These are phyloP conservation scores for Turnix velox DNA, from an alignment of 2,113 vertebrate genomes.

Conservation along the genomic window DNA sequence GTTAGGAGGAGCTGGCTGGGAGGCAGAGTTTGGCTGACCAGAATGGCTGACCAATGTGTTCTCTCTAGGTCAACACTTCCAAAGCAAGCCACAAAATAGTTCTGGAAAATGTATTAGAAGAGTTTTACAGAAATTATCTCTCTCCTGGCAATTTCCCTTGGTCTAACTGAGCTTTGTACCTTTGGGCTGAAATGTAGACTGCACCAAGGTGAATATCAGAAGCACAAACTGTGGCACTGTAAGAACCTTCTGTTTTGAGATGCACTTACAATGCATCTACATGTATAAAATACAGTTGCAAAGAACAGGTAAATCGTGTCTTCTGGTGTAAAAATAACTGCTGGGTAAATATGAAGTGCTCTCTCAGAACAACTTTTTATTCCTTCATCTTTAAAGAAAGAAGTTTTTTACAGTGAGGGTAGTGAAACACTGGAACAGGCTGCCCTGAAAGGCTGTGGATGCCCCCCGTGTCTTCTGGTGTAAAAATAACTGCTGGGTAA, in stretches of 20 bases:
- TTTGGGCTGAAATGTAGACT: neutral
- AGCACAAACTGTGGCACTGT: neutral
- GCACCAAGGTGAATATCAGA: neutral
- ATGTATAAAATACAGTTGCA: fast-evolving
- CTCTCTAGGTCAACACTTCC: neutral
- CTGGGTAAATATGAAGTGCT: neutral
- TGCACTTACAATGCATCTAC: neutral
- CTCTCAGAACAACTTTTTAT: neutral
- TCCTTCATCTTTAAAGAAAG: no score
- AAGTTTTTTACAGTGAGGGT: no score
- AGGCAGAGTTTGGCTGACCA: neutral
- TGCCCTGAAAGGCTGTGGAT: no score
- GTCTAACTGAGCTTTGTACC: neutral
- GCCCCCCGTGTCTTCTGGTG: fast-evolving
- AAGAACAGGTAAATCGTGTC: neutral
- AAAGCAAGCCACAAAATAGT: neutral
- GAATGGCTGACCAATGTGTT: neutral
- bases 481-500: neutral
- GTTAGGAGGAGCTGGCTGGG: neutral
- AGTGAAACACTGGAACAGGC: no score
- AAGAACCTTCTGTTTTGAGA: neutral
- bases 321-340: neutral
- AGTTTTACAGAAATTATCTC: neutral
- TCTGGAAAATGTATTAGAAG: neutral
- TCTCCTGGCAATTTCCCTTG: neutral